Evolutionary conservation across 2,888 invertebrate genomes (phyloP), one percentile per base, ranked within the genome.

Genomic region (Eupithecia pulchellata): DNA sequence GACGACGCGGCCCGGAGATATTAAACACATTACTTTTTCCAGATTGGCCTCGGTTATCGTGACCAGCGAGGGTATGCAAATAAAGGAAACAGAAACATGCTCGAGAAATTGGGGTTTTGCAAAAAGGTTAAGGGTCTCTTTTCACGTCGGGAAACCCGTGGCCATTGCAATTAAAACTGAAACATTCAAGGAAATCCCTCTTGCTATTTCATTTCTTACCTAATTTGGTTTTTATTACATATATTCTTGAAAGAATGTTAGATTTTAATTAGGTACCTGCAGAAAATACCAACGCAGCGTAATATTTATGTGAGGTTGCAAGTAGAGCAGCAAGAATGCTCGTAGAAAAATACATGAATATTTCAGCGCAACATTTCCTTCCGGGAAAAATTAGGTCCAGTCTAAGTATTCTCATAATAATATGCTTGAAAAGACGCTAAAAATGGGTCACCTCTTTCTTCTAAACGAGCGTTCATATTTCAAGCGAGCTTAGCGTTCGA

Each of bases 11-110:
- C 74, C 64, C 72, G 73, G 77, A 82, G 78, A 81, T 84, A 83
- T 83, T 83, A 81, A 83, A 80, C 58, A 78, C 75, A 78, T 78
- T 74, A 75, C 71, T 78, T 72, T 70, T 74, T 77, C 76, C 70
- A 78, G 78, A 82, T 81, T 80, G 77, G 77, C 63, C 76, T 68
- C 72, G 79, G 80, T 82, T 82, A 82, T 80, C 83, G 77, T 82
- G 78, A 77, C 78, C 73, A 77, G 81, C 74, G 76, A 81, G 73
- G 75, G 76, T 72, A 78, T 79, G 75, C 73, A 81, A 83, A 80
- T 81, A 80, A 74, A 67, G 71, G 73, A 76, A 81, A 78, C 79
- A 79, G 78, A 77, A 79, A 79, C 78, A 81, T 79, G 81, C 77
- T 79, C 69, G 69, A 77, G 77, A 78, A 80, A 81, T 82, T 71